phyloP scores from a whole-genome alignment of 2,797 vertebrate species.

The Natrix natrix region DNA sequence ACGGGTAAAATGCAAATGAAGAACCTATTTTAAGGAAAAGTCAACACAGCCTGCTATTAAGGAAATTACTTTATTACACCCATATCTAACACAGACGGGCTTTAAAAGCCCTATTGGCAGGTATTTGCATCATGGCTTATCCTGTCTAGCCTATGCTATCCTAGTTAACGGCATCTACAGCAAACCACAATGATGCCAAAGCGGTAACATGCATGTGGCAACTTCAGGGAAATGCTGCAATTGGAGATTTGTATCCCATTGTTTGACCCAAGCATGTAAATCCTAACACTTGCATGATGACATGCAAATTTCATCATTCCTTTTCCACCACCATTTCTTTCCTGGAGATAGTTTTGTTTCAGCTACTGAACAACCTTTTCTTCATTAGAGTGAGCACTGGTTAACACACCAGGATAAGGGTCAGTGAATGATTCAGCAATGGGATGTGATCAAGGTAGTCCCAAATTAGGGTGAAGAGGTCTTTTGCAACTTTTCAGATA shows the following conservation, averaged over 20 bases:
- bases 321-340: not conserved
- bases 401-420: not conserved
- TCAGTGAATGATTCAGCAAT: not conserved
- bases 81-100: not conserved
- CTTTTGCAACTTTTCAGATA: not conserved
- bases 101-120: not conserved
- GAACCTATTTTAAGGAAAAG: conserved; percentile 16
- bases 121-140: not conserved
- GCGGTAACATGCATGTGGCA: not conserved
- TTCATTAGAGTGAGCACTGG: not conserved
- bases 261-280: not conserved
- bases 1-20: not conserved
- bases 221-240: not conserved
- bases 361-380: not conserved
- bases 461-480: not conserved
- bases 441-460: not conserved
- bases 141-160: not conserved
- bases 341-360: not conserved
- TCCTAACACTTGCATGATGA: not conserved
- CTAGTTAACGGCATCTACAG: not conserved
- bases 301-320: not conserved
- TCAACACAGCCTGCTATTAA: not conserved
- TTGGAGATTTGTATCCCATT: not conserved
- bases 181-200: not conserved
- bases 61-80: conserved; percentile 7